These are phyloP conservation scores for Drosophila suzukii DNA, from an alignment of 1,140 invertebrate species.

Conservation along the genomic window DNA sequence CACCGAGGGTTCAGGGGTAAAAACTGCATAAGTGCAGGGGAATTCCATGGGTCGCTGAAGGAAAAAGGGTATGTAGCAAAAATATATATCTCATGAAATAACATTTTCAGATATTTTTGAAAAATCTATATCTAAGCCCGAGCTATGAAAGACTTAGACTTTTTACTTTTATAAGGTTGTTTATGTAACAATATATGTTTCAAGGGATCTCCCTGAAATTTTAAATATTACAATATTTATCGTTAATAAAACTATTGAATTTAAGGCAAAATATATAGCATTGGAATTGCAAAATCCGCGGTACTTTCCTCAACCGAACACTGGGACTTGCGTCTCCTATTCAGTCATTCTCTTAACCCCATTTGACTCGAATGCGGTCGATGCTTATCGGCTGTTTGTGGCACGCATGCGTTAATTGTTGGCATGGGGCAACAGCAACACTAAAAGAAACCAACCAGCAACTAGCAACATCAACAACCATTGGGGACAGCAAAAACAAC, in stretches of 20 bases:
- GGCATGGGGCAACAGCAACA: slow-evolving; percentile 49
- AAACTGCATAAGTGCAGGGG: neutral
- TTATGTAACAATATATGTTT: too few species aligned
- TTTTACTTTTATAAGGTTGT: too few species aligned
- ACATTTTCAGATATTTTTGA: too few species aligned
- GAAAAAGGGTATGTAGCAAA: neutral
- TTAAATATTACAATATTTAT: too few species aligned
- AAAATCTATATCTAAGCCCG: too few species aligned
- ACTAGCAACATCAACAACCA: slow-evolving; percentile 39
- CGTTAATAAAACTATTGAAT: neutral
- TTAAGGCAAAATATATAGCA: neutral
- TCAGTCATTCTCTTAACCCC: slow-evolving; percentile 41
- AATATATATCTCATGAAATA: neutral
- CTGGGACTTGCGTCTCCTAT: slow-evolving; percentile 4
- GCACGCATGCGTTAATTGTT: slow-evolving; percentile 80
- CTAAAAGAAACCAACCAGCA: slow-evolving; percentile 14
- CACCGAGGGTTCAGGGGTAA: neutral
- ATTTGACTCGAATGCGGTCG: slow-evolving; percentile 44
- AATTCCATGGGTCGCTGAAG: neutral
- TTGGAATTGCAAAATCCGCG: neutral
- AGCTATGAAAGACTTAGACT: too few species aligned
- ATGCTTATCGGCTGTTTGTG: slow-evolving; percentile 64
- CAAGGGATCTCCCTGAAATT: too few species aligned
- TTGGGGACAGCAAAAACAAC: slow-evolving; percentile 12
- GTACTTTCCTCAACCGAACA: neutral